Evolutionary conservation across 2,888 invertebrate species (phyloP), one percentile per base, ranked within the genome.

Genomic region (Coecobrya sp.): DNA sequence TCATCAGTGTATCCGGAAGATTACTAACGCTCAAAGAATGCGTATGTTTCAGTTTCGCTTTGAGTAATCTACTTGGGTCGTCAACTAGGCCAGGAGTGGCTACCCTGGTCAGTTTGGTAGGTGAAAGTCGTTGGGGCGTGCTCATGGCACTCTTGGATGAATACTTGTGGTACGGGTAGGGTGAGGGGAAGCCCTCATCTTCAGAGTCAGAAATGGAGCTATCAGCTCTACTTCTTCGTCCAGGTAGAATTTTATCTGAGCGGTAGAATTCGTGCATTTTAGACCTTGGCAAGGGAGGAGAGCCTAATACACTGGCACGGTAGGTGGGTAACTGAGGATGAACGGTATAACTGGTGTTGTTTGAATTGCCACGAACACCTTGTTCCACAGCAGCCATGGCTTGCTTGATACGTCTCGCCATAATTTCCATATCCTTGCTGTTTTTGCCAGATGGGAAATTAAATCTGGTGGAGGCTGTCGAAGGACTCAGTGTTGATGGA

Each of bases 21-120:
- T 94, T 94, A 22, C 90, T 92, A 10, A 94, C 79, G 19, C 92
- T 92, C 5, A 94, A 70, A 1, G 94, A 94, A 49, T 94, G 94
- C 0, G 93, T 93, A 52, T 94, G 94, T 30, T 94, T 94, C 86
- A 95, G 65, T 49, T 94, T 94, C 5, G 95, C 94, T 73, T 94
- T 93, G 0, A 95, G 88, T 2, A 95, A 76, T 13, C 91, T 86
- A 49, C 94, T 93, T 0, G 95, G 95, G 52, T 95, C 94, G 85
- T 95, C 94, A 19, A 76, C 59, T 11, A 92, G 45, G 8, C 82
- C 84, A 1, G 52, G 42, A 16, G 52, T 62, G 4, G 81, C 36
- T 5, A 79, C 91, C 11, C 45, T 22, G 2, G 84, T 55, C 27
- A 86, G 19, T 42, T 93, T 93, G 0, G 89, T 93, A 0, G 93